Evolutionary conservation across 2,797 vertebrate genomes (phyloP).

Genomic region (Prionace glauca): DNA sequence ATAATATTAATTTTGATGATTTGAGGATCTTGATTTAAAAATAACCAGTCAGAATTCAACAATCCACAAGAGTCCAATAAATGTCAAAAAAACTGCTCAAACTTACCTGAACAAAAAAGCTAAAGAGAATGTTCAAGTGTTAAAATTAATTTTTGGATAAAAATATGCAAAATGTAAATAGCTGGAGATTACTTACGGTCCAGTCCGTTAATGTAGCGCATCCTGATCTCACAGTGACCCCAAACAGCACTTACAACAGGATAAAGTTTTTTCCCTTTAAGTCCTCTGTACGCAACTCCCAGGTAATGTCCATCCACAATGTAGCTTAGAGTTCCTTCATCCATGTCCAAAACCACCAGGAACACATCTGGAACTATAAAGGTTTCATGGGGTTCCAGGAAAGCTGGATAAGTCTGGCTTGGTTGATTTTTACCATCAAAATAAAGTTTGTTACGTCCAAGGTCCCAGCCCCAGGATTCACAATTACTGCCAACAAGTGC

Average conservation of each 20-base stretch:
- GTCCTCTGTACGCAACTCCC: slow-evolving; percentile 89
- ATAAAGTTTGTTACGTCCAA: slow-evolving; percentile 92
- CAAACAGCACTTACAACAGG: slow-evolving; percentile 96
- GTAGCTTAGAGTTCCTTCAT: slow-evolving; percentile 92
- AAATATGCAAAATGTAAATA: not conserved
- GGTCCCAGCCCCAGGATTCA: slow-evolving; percentile 98
- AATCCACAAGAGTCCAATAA: not conserved
- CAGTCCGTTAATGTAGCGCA: slow-evolving; percentile 97
- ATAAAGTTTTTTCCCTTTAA: slow-evolving; percentile 93
- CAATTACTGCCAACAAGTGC: slow-evolving; percentile 87
- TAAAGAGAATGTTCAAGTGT: not conserved
- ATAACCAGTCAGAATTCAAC: not conserved
- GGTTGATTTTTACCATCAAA: slow-evolving; percentile 93
- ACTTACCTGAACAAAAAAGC: not conserved
- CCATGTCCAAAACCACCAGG: slow-evolving; percentile 95
- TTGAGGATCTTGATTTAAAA: not conserved
- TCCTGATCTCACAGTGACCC: slow-evolving; percentile 98
- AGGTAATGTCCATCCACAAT: slow-evolving; percentile 96
- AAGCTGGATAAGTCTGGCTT: slow-evolving; percentile 84
- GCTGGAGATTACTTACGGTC: slow-evolving; percentile 82
- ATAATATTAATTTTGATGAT: not conserved
- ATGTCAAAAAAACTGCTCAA: not conserved
- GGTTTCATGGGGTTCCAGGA: slow-evolving; percentile 85
- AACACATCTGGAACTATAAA: slow-evolving; percentile 96
- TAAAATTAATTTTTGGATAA: not conserved